phyloP scores from a whole-genome alignment of 2,888 invertebrate species.

The Lysandra coridon region DNA sequence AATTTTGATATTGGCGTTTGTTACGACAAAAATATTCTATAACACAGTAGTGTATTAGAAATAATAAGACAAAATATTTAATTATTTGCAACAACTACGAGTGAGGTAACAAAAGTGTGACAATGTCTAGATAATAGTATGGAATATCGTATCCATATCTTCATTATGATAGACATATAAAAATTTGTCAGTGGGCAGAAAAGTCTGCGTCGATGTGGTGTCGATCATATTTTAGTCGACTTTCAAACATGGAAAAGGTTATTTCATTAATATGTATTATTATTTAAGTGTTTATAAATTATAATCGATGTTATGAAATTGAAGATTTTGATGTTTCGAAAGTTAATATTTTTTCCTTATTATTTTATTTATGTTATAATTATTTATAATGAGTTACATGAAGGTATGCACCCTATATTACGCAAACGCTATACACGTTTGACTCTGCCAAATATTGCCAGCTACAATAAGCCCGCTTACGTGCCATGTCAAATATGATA shows the following conservation, averaged over 20 bases:
- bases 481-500: not conserved
- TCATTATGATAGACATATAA: not conserved
- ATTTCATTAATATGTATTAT: not conserved
- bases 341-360: not conserved
- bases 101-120: not conserved
- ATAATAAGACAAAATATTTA: not conserved
- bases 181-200: not conserved
- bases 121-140: not conserved
- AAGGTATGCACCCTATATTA: not conserved
- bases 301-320: not conserved
- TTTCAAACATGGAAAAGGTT: too few species aligned
- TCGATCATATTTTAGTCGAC: too few species aligned
- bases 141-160: slow-evolving; percentile 19
- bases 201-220: not conserved
- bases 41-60: not conserved
- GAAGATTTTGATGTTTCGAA: not conserved
- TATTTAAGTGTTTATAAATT: not conserved
- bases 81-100: not conserved
- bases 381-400: not conserved
- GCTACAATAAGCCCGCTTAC: not conserved
- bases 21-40: not conserved
- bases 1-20: not conserved
- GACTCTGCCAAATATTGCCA: slow-evolving; percentile 2
- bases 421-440: not conserved
- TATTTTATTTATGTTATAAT: not conserved